Conservation (phyloP, 2,113 vertebrate species). For the Phalacrocorax pelagicus region DNA sequence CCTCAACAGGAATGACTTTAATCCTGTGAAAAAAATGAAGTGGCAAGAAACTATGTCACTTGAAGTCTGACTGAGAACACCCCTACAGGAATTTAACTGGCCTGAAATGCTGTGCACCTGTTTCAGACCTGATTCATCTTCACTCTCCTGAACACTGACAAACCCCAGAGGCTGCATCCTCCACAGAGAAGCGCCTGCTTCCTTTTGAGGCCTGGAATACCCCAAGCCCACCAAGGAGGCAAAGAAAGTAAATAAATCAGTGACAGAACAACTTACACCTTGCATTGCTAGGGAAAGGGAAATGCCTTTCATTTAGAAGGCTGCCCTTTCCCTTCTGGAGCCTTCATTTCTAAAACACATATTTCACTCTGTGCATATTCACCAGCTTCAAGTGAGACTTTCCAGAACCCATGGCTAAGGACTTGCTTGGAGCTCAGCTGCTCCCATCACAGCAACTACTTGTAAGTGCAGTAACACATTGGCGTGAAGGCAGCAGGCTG, state of each 20-base stretch:
- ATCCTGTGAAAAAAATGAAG: neutral
- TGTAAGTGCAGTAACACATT: neutral
- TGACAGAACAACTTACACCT: neutral
- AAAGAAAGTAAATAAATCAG: neutral
- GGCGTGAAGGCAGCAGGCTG: neutral
- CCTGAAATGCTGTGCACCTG: neutral
- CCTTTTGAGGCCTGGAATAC: neutral
- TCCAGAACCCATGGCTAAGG: neutral
- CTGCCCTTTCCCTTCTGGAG: neutral
- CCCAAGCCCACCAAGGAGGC: neutral
- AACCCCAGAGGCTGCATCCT: neutral
- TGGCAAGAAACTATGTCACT: neutral
- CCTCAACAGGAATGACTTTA: neutral
- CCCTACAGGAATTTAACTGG: neutral
- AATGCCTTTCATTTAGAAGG: neutral
- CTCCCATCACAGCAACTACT: neutral
- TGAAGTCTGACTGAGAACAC: neutral
- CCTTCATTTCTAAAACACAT: neutral
- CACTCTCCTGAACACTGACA: neutral
- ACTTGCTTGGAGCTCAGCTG: fast-evolving
- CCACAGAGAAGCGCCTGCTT: neutral
- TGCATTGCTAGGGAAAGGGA: neutral
- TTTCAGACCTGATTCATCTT: neutral
- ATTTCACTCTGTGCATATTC: neutral
- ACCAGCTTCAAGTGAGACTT: neutral